phyloP scores from a whole-genome alignment of 2,113 vertebrate genomes.

The Platysteira castanea region DNA sequence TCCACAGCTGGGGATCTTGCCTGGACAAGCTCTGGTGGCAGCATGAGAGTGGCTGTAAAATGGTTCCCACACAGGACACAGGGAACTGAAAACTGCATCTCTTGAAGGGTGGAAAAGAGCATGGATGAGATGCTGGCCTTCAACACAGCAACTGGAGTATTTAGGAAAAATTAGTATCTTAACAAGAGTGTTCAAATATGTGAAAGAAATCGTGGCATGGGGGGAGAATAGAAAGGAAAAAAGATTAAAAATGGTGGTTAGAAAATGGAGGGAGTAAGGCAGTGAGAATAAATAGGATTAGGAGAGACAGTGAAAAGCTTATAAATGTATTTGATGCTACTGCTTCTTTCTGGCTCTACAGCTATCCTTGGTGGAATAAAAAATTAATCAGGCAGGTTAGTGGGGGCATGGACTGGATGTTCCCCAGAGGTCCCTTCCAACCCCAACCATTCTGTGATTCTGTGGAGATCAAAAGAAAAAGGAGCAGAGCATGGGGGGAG shows the following conservation, averaged over 20 bases:
- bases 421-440: background rate
- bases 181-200: background rate
- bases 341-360: background rate
- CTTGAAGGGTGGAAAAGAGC: background rate
- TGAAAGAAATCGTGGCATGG: background rate
- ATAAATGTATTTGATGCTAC: background rate
- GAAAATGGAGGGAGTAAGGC: background rate
- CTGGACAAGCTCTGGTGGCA: background rate
- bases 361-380: background rate
- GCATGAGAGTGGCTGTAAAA: background rate
- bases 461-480: constrained; percentile 15
- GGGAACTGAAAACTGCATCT: background rate
- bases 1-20: background rate
- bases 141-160: background rate
- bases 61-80: background rate
- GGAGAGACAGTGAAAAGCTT: background rate
- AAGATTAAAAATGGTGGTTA: background rate
- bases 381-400: background rate
- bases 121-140: background rate
- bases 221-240: background rate
- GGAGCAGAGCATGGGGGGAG: background rate
- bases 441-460: background rate
- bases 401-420: background rate
- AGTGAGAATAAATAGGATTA: background rate
- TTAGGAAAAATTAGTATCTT: background rate